These are phyloP conservation scores for Phenacoccus solenopsis DNA, from an alignment of 1,140 invertebrate genomes.

Conservation along the genomic window DNA sequence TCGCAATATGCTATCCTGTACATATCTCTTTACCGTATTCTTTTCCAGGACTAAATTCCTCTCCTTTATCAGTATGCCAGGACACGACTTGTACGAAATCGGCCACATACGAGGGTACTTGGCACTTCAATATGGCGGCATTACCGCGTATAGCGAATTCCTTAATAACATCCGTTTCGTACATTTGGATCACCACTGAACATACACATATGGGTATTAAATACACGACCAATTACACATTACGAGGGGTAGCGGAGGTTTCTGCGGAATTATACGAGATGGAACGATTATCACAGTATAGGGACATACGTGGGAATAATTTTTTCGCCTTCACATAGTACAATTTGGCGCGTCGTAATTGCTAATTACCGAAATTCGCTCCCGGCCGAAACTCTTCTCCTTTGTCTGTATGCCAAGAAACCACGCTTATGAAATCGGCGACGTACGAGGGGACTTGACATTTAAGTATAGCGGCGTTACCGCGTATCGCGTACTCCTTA, in stretches of 20 bases:
- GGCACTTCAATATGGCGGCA: slow-evolving; percentile 80
- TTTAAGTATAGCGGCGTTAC: slow-evolving; percentile 80
- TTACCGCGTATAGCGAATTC: slow-evolving; percentile 87
- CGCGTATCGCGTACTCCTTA: slow-evolving; percentile 81
- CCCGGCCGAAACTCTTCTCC: slow-evolving; percentile 35
- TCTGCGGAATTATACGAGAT: no score
- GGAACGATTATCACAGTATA: no score
- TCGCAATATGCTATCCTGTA: neutral
- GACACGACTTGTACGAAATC: slow-evolving; percentile 77
- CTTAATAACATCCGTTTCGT: slow-evolving; percentile 85
- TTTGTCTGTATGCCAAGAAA: slow-evolving; percentile 74
- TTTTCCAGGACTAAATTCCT: slow-evolving; percentile 34
- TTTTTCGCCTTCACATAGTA: no score
- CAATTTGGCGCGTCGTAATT: neutral
- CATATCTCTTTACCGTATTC: slow-evolving; percentile 19
- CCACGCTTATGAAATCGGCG: slow-evolving; percentile 76
- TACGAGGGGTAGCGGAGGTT: neutral
- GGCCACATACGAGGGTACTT: slow-evolving; percentile 80
- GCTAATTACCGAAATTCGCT: slow-evolving; percentile 24
- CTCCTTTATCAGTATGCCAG: slow-evolving; percentile 65
- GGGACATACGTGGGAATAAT: no score
- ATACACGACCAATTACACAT: neutral
- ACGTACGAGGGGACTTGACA: slow-evolving; percentile 86
- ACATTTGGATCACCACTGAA: slow-evolving; percentile 74
- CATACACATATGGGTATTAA: neutral